phyloP scores from a whole-genome alignment of 23 tunicate species.

The Ciona savignyi region DNA sequence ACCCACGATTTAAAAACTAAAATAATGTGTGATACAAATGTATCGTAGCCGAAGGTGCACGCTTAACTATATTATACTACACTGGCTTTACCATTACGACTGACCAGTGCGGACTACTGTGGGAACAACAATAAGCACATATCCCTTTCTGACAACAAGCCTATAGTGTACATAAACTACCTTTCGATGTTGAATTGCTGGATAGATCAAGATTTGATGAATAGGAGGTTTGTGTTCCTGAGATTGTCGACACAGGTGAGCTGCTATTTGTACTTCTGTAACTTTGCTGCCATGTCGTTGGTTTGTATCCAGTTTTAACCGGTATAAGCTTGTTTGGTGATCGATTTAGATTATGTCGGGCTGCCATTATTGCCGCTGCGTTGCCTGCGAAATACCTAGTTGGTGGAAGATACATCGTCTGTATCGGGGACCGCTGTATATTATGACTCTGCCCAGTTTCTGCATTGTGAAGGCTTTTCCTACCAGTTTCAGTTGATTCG shows the following conservation, averaged over 20 bases:
- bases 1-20: no score
- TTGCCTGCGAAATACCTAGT: not conserved
- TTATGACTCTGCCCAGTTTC: not conserved
- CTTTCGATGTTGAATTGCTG: not conserved
- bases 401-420: not conserved
- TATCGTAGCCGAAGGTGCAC: no score
- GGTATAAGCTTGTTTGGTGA: not conserved
- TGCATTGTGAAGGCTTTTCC: not conserved
- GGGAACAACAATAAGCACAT: no score
- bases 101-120: no score
- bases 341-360: not conserved
- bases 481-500: not conserved
- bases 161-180: no score
- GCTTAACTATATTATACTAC: no score
- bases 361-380: not conserved
- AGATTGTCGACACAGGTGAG: not conserved
- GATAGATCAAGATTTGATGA: not conserved
- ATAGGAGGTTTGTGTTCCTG: not conserved
- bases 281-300: not conserved
- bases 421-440: not conserved
- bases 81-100: no score
- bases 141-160: no score
- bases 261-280: not conserved
- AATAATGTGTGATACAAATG: no score
- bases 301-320: not conserved